Conservation (phyloP, 2,113 vertebrate species). For the Hylia prasina region DNA sequence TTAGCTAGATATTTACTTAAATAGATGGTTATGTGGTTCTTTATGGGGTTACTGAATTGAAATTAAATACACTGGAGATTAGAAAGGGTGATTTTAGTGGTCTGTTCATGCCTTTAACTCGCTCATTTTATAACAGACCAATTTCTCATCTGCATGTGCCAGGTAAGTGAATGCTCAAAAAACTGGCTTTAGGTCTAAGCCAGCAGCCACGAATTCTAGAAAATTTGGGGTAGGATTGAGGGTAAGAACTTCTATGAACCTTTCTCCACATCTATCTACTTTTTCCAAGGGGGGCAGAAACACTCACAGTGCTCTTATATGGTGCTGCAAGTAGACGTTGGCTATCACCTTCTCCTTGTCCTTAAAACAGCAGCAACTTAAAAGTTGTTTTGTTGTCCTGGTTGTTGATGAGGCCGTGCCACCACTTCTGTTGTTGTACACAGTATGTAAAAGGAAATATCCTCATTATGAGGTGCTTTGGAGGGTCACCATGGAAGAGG, state of each 20-base stretch:
- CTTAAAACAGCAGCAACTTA: not conserved
- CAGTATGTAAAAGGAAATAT: not conserved
- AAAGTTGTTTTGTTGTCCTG: not conserved
- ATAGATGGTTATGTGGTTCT: not conserved
- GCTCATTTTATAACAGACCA: not conserved
- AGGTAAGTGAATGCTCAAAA: not conserved
- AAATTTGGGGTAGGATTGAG: not conserved
- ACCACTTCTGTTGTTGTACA: not conserved
- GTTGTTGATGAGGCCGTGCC: not conserved
- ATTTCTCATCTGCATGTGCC: not conserved
- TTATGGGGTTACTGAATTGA: not conserved
- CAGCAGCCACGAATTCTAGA: not conserved
- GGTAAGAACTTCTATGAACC: not conserved
- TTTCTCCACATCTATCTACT: not conserved
- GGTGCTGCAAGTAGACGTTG: not conserved
- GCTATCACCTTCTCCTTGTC: not conserved
- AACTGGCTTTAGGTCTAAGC: not conserved
- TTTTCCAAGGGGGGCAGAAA: not conserved
- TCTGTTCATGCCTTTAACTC: not conserved
- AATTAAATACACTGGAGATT: not conserved
- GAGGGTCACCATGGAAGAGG: not conserved
- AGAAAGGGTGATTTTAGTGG: not conserved
- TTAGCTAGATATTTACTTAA: not conserved
- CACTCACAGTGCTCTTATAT: not conserved
- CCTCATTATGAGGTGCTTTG: not conserved